These are phyloP conservation scores for Sapayoa aenigma DNA, from an alignment of 2,113 vertebrate species.

Conservation along the genomic window DNA sequence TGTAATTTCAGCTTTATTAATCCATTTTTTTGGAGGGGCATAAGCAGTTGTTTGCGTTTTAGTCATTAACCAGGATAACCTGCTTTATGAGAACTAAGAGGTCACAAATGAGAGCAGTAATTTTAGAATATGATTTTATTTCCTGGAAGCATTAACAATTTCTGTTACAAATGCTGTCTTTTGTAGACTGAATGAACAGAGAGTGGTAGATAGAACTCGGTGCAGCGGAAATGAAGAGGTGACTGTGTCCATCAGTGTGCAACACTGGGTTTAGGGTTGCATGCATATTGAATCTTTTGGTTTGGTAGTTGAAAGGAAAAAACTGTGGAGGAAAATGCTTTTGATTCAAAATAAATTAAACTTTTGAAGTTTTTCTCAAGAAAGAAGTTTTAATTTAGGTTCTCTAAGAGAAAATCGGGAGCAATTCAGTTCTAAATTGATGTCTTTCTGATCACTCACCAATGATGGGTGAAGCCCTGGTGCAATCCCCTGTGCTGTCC, in stretches of 20 bases:
- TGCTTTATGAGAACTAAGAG: slow-evolving; percentile 49
- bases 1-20: slow-evolving; percentile 47
- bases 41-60: slow-evolving; percentile 36
- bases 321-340: background rate
- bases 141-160: background rate
- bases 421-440: background rate
- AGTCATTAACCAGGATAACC: slow-evolving; percentile 40
- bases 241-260: background rate
- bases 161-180: background rate
- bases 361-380: background rate
- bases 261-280: background rate
- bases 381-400: background rate
- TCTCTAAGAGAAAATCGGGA: background rate
- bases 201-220: background rate
- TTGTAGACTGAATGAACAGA: background rate
- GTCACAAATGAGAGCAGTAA: slow-evolving; percentile 16
- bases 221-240: background rate
- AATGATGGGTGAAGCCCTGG: background rate
- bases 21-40: background rate
- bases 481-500: background rate
- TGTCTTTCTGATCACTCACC: background rate
- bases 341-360: background rate
- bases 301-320: background rate
- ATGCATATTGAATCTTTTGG: background rate
- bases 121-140: background rate